A percentile compares a stretch with the other conserved stretches of the same genome.
phyloP scores from a whole-genome alignment of 92 coral and sea anemone genomes.

The Phenganax marumi region DNA sequence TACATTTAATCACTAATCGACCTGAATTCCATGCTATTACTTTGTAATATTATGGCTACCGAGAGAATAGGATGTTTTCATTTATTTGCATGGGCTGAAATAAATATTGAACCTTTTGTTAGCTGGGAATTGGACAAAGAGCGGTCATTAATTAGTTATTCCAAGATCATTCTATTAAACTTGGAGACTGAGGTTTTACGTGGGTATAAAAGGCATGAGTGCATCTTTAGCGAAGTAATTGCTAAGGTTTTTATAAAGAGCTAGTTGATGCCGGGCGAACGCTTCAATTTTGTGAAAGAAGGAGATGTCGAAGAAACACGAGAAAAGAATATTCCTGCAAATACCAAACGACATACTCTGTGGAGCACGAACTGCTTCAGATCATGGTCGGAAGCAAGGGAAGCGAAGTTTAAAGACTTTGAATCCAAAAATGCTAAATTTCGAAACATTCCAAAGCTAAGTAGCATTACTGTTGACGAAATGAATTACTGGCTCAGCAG shows the following conservation, averaged over 20 bases:
- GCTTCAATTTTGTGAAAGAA: background rate
- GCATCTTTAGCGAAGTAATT: background rate
- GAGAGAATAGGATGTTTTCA: conserved; percentile 6
- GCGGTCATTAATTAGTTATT: too few species aligned
- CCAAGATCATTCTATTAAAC: too few species aligned
- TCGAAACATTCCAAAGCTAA: background rate
- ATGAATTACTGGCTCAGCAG: background rate
- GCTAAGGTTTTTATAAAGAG: too few species aligned
- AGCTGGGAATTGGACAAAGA: too few species aligned
- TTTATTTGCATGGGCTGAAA: background rate
- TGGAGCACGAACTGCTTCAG: conserved; percentile 6
- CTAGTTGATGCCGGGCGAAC: background rate
- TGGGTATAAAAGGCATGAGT: background rate
- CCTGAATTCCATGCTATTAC: background rate
- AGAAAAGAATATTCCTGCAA: background rate
- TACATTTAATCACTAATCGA: background rate
- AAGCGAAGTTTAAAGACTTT: background rate
- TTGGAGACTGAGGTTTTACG: too few species aligned
- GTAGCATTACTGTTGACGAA: background rate
- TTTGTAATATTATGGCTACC: too few species aligned
- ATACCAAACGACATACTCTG: conserved; percentile 1
- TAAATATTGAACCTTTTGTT: background rate
- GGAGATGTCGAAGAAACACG: background rate
- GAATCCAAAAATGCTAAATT: background rate
- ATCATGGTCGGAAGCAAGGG: background rate